Percentiles rank a stretch among this genome's conserved stretches.
phyloP scores from a whole-genome alignment of 1,140 invertebrate genomes.

The Drosophila tsacasi region DNA sequence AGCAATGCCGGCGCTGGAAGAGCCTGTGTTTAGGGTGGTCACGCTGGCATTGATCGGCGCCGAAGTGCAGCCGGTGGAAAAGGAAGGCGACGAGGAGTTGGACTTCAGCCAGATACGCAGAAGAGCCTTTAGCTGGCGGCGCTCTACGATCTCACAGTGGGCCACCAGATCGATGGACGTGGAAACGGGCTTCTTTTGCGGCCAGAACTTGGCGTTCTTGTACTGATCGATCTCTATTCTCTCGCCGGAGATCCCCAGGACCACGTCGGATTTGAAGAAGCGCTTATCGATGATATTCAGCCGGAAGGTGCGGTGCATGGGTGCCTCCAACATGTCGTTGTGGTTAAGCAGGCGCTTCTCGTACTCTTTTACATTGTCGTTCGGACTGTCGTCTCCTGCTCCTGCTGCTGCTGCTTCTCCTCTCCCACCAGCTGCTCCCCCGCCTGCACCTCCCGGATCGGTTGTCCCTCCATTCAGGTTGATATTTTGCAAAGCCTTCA shows the following conservation, averaged over 20 bases:
- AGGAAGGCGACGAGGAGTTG: slow-evolving; percentile 65
- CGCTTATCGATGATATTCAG: slow-evolving; percentile 93
- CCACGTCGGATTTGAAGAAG: slow-evolving; percentile 92
- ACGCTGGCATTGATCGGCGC: slow-evolving; percentile 51
- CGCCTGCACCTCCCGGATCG: slow-evolving; percentile 45
- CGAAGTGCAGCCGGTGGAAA: slow-evolving; percentile 60
- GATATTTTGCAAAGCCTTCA: slow-evolving; percentile 60
- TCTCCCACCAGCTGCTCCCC: slow-evolving; percentile 6
- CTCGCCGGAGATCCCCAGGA: slow-evolving; percentile 94
- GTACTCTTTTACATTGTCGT: slow-evolving; percentile 68
- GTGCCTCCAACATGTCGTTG: slow-evolving; percentile 91
- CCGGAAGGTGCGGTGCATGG: slow-evolving; percentile 93
- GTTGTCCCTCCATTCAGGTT: slow-evolving; percentile 59
- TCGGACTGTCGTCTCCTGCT: slow-evolving; percentile 46
- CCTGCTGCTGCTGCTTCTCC: slow-evolving; percentile 2
- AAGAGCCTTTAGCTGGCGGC: slow-evolving; percentile 87
- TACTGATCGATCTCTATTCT: slow-evolving; percentile 95
- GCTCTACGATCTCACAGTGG: slow-evolving; percentile 92
- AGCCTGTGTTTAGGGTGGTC: slow-evolving; percentile 44
- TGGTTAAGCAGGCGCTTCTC: slow-evolving; percentile 89
- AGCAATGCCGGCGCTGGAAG: slow-evolving; percentile 35
- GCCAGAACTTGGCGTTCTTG: slow-evolving; percentile 90
- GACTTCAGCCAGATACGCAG: slow-evolving; percentile 82
- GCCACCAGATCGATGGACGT: slow-evolving; percentile 94
- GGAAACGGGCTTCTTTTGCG: slow-evolving; percentile 86